Evolutionary conservation across 2,888 invertebrate species (phyloP), one percentile per base, ranked within the genome.

Genomic region (Apamea epomidion): DNA sequence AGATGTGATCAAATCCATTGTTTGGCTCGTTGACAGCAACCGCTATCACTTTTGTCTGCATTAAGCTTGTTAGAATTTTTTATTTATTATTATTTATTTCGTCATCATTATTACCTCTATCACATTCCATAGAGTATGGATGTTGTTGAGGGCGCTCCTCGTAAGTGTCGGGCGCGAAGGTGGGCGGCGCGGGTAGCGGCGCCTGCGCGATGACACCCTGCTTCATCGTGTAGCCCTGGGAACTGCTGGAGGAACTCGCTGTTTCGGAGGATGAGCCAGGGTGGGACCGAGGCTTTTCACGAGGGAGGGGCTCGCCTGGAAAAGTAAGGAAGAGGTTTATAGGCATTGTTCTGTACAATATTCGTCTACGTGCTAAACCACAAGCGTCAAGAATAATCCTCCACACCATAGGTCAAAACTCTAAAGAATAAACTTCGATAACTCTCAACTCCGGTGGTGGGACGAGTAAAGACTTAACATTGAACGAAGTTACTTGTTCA

Each of bases 161-260:
- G 80, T 93, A 95, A 65, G 88, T 76, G 32, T 94, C 94, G 7
- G 88, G 82, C 0, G 90, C 69, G 86, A 94, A 94, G 54, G 96
- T 88, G 4, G 94, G 94, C 0, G 94, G 93, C 62, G 92, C 93
- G 48, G 94, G 92, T 48, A 95, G 93, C 73, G 91, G 97, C 45
- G 88, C 90, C 85, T 92, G 90, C 81, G 93, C 85, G 37, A 95
- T 95, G 42, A 95, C 94, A 45, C 92, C 91, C 6, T 87, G 72
- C 88, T 94, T 94, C 78, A 89, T 76, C 21, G 81, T 88, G 91
- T 93, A 96, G 8, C 95, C 93, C 51, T 94, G 94, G 0, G 96
- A 96, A 74, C 97, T 97, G 90, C 97, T 96, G 0, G 98, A 97
- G 0, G 97, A 97, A 80, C 97, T 97, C 2, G 97, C 93, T 2